Evolutionary conservation across 2,888 invertebrate species (phyloP), one percentile per base, ranked within the genome.

Genomic region (Pedicia rivosa): DNA sequence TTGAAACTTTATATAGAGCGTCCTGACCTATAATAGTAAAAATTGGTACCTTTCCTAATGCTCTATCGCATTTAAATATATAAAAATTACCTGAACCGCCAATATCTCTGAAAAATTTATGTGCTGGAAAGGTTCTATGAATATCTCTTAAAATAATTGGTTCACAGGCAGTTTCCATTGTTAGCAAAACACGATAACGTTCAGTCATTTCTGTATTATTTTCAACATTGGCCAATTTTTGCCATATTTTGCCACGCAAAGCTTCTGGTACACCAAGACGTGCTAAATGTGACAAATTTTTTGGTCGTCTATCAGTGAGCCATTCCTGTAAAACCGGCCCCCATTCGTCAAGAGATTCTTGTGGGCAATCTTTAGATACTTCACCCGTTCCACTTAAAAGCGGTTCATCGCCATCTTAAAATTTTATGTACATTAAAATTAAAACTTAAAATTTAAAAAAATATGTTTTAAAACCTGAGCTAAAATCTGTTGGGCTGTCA

Each of bases 111-210:
- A 98, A 98, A 65, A 82, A 91, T 54, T 95, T 92, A 62, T 99
- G 95, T 22, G 95, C 98, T 8, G 98, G 97, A 66, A 97, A 98
- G 22, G 98, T 98, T 47, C 98, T 74, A 46, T 94, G 91, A 45
- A 98, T 94, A 62, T 98, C 98, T 37, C 97, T 71, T 51, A 86
- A 78, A 51, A 98, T 98, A 40, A 94, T 88, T 49, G 84, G 79
- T 56, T 98, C 98, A 59, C 86, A 90, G 36, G 80, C 77, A 49
- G 92, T 92, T 47, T 95, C 94, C 88, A 94, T 51, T 12, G 51
- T 37, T 14, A 29, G n/a, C 22, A 19, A 16, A 10, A 31, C 25
- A 14, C 90, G 71, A 58, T 97, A 98, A 10, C 79, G 82, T 52
- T 97, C 92, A 72, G 90, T 81, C 59, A 94, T 78, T 46, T 78